These are phyloP conservation scores for Chrosomus eos DNA, from an alignment of 2,797 vertebrate genomes.

Conservation along the genomic window DNA sequence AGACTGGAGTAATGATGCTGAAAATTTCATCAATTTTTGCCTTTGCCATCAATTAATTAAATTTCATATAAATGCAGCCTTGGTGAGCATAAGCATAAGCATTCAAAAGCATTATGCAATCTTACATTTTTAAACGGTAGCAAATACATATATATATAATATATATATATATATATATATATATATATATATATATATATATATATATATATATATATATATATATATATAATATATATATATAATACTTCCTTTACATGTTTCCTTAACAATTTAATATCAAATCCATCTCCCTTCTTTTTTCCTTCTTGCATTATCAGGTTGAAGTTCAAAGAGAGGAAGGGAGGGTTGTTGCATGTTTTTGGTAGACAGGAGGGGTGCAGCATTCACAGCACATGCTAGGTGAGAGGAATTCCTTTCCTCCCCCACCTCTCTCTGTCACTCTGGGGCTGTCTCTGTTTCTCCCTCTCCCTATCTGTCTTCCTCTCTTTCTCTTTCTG, in stretches of 20 bases:
- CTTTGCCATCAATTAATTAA: too few species aligned
- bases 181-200: too few species aligned
- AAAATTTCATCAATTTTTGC: too few species aligned
- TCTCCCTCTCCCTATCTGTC: constrained; percentile 30
- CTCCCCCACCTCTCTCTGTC: constrained; percentile 42
- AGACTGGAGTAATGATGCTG: background rate
- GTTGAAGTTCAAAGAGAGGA: constrained; percentile 46
- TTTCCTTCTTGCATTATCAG: constrained; percentile 28
- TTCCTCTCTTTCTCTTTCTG: constrained; percentile 62
- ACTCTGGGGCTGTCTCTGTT: constrained; percentile 65
- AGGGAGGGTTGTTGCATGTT: constrained; percentile 3
- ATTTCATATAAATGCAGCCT: too few species aligned
- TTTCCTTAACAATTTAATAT: background rate
- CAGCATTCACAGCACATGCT: constrained; percentile 35
- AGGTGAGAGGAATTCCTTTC: constrained; percentile 56
- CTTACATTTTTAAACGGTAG: too few species aligned
- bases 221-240: too few species aligned
- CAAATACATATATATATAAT: too few species aligned
- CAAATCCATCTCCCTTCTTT: background rate
- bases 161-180: too few species aligned
- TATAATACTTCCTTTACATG: background rate
- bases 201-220: too few species aligned
- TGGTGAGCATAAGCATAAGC: too few species aligned
- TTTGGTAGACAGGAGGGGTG: constrained; percentile 24
- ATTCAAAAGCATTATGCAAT: too few species aligned